Evolutionary conservation across 1,140 invertebrate species (phyloP), one percentile per base, ranked within the genome.

Genomic region (Heterodera carotae): DNA sequence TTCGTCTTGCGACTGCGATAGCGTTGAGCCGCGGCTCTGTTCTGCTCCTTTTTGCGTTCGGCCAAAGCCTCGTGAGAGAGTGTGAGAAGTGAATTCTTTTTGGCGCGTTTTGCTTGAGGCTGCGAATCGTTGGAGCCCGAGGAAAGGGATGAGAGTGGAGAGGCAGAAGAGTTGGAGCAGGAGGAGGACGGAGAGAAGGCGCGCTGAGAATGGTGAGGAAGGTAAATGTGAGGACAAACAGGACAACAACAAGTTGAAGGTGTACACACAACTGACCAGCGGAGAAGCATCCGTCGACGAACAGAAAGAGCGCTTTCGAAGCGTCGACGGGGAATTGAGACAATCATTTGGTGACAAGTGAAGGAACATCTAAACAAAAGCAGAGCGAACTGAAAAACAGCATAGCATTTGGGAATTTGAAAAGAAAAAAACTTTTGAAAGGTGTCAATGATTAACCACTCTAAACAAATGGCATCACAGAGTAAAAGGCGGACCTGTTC

Each of bases 1-100:
- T 82, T 62, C 25, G 60, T 69, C 15, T 73, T 56, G 33, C 81
- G 39, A 31, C 64, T 69, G 39, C 84, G 80, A 59, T 85, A 85
- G 67, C 85, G 69, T 67, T 86, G 84, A 27, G 84, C 84, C 59
- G 84, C 84, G 22, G 78, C 77, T 59, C 84, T 76, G 74, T 85
- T 85, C 74, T 85, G 84, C 67, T 87, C 77, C 64, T 85, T 86
- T 59, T 85, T 85, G 43, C 84, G 80, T 68, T 81, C 76, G 59
- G 81, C 76, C 29, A 85, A 78, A 60, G 76, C 72, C 62, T 85
- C 82, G 36, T 43, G 70, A 18, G 83, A 77, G 27, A 84, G 60
- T 25, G 75, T 67, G 25, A 29, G 27, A 0, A 83, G 80, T 10
- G 80, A 82, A 64, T 83, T 84, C 64, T 83, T 83, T 64, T 83